A percentile compares a stretch with the other conserved stretches of the same genome.
Evolutionary conservation across 2,797 vertebrate genomes (phyloP).

Genomic region (Fistularia commersonii): DNA sequence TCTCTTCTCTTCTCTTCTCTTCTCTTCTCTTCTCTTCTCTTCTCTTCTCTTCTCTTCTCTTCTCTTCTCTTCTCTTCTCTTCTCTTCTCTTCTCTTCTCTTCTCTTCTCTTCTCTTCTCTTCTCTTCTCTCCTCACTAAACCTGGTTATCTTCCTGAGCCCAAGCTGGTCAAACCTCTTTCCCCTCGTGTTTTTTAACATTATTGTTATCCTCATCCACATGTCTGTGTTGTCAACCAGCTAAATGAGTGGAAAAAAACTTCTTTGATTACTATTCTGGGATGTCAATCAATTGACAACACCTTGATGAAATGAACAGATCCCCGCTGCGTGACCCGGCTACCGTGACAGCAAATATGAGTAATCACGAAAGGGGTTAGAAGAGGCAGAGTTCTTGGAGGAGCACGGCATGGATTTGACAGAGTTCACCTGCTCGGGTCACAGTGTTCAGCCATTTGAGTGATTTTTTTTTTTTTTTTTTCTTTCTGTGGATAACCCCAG

Average conservation of each 20-base stretch:
- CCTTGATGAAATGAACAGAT: constrained; percentile 22
- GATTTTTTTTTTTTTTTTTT: constrained; percentile 2
- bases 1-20: neutral
- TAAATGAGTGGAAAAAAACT: constrained; percentile 31
- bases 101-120: neutral
- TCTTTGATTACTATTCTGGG: constrained; percentile 27
- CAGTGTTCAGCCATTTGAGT: neutral
- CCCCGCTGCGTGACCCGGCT: constrained; percentile 9
- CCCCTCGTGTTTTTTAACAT: constrained; percentile 11
- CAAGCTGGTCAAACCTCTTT: constrained; percentile 8
- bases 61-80: neutral
- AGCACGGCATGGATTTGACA: neutral
- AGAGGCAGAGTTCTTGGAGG: constrained; percentile 6
- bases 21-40: neutral
- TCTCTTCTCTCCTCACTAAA: neutral
- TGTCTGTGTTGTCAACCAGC: constrained; percentile 28
- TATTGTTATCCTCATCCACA: constrained; percentile 13
- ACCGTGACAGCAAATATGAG: constrained; percentile 17
- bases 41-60: neutral
- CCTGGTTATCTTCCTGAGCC: neutral
- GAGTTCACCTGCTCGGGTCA: neutral
- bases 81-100: neutral
- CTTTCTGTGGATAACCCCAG: too few relatives aligned
- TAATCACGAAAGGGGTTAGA: neutral
- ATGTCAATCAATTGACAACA: constrained; percentile 16